phyloP scores from a whole-genome alignment of 2,113 vertebrate genomes.

The Phocoena phocoena region DNA sequence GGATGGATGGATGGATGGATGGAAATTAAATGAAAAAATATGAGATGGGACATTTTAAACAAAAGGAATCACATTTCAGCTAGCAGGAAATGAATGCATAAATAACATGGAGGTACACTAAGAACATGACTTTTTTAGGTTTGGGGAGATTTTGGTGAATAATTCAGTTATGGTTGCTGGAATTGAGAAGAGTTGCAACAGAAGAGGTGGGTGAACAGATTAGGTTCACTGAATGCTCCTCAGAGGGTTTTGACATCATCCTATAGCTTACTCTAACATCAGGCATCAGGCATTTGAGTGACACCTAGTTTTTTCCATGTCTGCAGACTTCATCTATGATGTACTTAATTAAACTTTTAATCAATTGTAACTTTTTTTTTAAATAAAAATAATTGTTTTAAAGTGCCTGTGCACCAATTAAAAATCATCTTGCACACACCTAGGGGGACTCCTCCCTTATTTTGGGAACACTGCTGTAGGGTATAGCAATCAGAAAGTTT shows the following conservation, averaged over 20 bases:
- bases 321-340: not conserved
- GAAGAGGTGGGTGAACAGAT: too few relatives aligned
- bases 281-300: not conserved
- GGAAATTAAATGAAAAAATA: not conserved
- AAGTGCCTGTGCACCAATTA: not conserved
- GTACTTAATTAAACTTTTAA: not conserved
- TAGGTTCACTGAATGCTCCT: not conserved
- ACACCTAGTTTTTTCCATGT: not conserved
- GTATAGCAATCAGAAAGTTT: not conserved
- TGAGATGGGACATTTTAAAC: not conserved
- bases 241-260: not conserved
- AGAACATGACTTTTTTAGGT: not conserved
- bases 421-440: not conserved
- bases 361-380: not conserved
- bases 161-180: not conserved
- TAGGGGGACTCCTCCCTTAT: not conserved
- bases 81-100: not conserved
- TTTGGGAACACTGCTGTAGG: not conserved
- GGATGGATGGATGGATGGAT: not conserved
- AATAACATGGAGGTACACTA: too few relatives aligned
- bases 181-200: not conserved
- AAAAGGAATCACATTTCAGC: not conserved
- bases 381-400: not conserved
- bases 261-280: not conserved
- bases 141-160: not conserved